Evolutionary conservation across 2,113 vertebrate species (phyloP).

Genomic region (Sinocyclocheilus grahami): DNA sequence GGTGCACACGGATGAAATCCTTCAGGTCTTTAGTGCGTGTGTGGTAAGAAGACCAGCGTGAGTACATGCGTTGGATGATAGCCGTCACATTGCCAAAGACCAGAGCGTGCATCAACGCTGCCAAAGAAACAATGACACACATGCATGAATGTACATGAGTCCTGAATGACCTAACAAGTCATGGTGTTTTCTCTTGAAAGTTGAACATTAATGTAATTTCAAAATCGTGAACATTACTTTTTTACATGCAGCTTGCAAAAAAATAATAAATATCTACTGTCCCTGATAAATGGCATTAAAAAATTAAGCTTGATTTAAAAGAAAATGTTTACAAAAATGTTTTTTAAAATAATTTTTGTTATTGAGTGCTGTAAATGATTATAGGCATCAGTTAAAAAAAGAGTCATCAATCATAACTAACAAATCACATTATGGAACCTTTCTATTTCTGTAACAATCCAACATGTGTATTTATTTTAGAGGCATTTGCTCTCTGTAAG

Average conservation of each 20-base stretch:
- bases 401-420: no score
- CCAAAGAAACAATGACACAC: slow-evolving; percentile 34
- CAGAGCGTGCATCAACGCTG: slow-evolving; percentile 97
- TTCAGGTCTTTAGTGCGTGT: slow-evolving; percentile 97
- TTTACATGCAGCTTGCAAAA: background rate
- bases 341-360: background rate
- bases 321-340: background rate
- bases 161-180: background rate
- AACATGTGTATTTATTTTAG: background rate
- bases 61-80: slow-evolving; percentile 98
- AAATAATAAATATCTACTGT: background rate
- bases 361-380: background rate
- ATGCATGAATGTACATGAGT: background rate
- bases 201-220: background rate
- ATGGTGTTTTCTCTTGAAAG: background rate
- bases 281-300: background rate
- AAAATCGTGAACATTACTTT: background rate
- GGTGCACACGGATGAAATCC: slow-evolving; percentile 96
- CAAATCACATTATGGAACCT: background rate
- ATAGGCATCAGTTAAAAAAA: background rate
- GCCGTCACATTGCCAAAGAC: slow-evolving; percentile 98
- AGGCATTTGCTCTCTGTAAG: background rate
- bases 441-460: background rate
- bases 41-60: slow-evolving; percentile 98
- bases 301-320: background rate